phyloP scores from a whole-genome alignment of 2,797 vertebrate genomes.

The Amphiprion clarkii region DNA sequence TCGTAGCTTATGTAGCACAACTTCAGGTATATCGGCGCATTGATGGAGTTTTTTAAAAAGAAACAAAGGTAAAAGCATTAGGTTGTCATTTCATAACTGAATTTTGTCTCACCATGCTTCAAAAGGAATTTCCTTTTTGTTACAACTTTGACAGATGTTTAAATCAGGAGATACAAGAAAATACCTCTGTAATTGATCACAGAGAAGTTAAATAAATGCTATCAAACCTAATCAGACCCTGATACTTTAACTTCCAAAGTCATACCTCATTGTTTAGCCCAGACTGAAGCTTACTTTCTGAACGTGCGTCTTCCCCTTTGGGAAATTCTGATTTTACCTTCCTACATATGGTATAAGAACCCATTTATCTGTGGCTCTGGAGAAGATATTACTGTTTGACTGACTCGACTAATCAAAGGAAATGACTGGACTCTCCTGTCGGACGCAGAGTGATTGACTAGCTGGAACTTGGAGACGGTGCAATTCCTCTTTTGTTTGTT shows the following conservation, averaged over 20 bases:
- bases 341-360: slow-evolving; percentile 29
- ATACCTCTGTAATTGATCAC: not conserved
- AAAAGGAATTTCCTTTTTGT: not conserved
- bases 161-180: slow-evolving; percentile 20
- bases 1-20: not conserved
- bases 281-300: slow-evolving; percentile 1
- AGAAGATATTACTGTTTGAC: slow-evolving; percentile 69
- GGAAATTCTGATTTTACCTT: slow-evolving; percentile 35
- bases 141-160: slow-evolving; percentile 10
- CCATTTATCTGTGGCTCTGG: slow-evolving; percentile 61
- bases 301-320: not conserved
- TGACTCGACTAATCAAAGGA: slow-evolving; percentile 64
- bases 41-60: not conserved
- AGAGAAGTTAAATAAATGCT: not conserved
- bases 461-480: slow-evolving; percentile 48
- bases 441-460: slow-evolving; percentile 54
- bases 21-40: not conserved
- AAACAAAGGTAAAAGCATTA: slow-evolving; percentile 5
- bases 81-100: not conserved
- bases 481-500: slow-evolving; percentile 62
- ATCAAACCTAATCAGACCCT: slow-evolving; percentile 17
- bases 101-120: slow-evolving; percentile 1
- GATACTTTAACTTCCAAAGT: slow-evolving; percentile 17
- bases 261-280: slow-evolving; percentile 28
- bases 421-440: slow-evolving; percentile 57